A percentile compares a stretch with the other conserved stretches of the same genome.
phyloP scores from a whole-genome alignment of 2,113 vertebrate genomes.

The Bos indicus region DNA sequence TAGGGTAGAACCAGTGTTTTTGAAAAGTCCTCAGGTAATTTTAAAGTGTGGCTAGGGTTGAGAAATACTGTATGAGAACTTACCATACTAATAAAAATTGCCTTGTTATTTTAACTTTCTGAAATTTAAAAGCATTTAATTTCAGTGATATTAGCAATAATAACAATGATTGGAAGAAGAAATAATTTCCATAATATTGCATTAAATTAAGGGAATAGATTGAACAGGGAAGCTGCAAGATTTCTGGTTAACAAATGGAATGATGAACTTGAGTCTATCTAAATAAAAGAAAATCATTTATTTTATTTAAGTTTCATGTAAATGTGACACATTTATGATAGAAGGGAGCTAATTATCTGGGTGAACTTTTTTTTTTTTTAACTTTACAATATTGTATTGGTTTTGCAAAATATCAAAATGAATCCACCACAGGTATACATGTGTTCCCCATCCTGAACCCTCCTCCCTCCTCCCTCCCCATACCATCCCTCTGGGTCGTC shows the following conservation, averaged over 20 bases:
- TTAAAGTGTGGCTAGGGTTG: neutral
- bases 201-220: neutral
- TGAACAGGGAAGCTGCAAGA: neutral
- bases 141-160: neutral
- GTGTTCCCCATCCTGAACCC: too few species aligned
- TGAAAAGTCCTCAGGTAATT: neutral
- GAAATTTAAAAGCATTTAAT: neutral
- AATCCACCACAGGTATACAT: too few species aligned
- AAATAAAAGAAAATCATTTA: conserved; percentile 6
- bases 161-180: neutral
- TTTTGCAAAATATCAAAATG: too few species aligned
- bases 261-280: neutral
- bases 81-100: neutral
- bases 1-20: neutral
- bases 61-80: neutral
- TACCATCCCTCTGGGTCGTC: too few species aligned
- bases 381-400: too few species aligned
- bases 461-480: too few species aligned
- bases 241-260: neutral
- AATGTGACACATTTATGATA: neutral
- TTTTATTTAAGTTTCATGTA: neutral
- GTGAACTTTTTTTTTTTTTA: neutral
- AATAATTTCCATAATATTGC: neutral
- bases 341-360: neutral
- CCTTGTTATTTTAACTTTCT: neutral